Base-by-base conservation (phyloP, 2,797 vertebrate species). In the Decapterus maruadsi region DNA sequence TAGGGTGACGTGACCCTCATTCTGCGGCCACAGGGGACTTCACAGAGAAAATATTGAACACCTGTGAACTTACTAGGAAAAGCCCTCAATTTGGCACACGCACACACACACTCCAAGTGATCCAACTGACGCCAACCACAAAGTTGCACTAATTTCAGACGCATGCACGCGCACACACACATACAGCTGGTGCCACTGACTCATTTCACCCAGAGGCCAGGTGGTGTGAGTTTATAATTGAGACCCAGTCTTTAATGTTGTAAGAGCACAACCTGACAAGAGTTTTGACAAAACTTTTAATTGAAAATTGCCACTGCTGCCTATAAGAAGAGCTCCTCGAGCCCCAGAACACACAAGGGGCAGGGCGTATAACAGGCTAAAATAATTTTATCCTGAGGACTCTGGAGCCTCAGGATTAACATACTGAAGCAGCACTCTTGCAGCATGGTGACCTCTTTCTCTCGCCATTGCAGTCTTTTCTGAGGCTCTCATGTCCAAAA, bases 271-370 rank as follows among this genome's bases (percentile, higher is more conserved):
- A 81, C 69, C 77, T 83, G 77, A 85, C 75, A 69, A 79, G 84
- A 87, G 69, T 86, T 86, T 72, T 29, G 54, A 84, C 46, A 54
- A 77, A 90, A 88, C 78, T 79, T 90, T 88, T 90, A 90, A 90
- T 87, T 87, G 77, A 90, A 90, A 89, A 75, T 55, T 10, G 9
- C 73, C 67, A 53, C 60, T 80, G 77, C 56, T 45, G 65, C 81
- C 59, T 76, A 17, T 56, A 64, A 74, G 75, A 80, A 54, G 46
- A 62, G 29, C 56, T 78, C 61, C 64, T 70, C 17, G 31, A 70
- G 50, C 50, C 53, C 71, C 60, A 42, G 22, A 65, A 78, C 1
- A 46, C 79, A 83, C 77, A 31, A 46, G 68, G 75, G 72, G 71
- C 64, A 72, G 36, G 73, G 69, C 36, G 20, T 70, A 51, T 59